Percentiles rank a stretch among this genome's conserved stretches.
Conservation (phyloP, 2,797 vertebrate species). For the Bovichtus variegatus region DNA sequence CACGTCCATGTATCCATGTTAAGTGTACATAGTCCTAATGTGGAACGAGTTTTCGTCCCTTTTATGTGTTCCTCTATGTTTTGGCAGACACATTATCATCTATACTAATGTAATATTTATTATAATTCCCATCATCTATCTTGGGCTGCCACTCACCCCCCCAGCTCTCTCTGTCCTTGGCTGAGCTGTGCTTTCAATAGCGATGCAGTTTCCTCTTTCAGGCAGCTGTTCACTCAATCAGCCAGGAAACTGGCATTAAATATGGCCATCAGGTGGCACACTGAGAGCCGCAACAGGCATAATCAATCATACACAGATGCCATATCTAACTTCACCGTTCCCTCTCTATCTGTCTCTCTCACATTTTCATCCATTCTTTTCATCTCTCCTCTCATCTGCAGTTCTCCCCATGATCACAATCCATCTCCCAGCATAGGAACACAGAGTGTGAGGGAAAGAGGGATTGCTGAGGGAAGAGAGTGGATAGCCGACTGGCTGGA, state of each 20-base stretch:
- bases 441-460: conserved; percentile 40
- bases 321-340: conserved; percentile 64
- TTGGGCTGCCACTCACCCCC: conserved; percentile 25
- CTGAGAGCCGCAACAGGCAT: conserved; percentile 68
- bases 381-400: conserved; percentile 65
- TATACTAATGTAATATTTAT: conserved; percentile 58
- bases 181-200: conserved; percentile 63
- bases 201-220: conserved; percentile 59
- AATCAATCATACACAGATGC: conserved; percentile 81
- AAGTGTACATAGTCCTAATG: conserved; percentile 16
- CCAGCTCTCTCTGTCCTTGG: conserved; percentile 60
- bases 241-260: conserved; percentile 77
- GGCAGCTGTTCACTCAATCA: conserved; percentile 80
- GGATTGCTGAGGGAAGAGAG: conserved; percentile 37
- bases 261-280: conserved; percentile 76
- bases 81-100: conserved; percentile 27
- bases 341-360: conserved; percentile 55
- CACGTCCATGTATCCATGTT: conserved; percentile 28
- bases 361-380: conserved; percentile 58
- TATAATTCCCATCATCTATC: conserved; percentile 53
- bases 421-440: conserved; percentile 56
- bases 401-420: conserved; percentile 56
- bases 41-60: conserved; percentile 4
- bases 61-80: conserved; percentile 22
- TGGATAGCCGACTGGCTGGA: conserved; percentile 46